Percentiles rank a stretch among this genome's conserved stretches.
Evolutionary conservation across 2,797 vertebrate genomes (phyloP).

Genomic region (Pagetopsis macropterus): DNA sequence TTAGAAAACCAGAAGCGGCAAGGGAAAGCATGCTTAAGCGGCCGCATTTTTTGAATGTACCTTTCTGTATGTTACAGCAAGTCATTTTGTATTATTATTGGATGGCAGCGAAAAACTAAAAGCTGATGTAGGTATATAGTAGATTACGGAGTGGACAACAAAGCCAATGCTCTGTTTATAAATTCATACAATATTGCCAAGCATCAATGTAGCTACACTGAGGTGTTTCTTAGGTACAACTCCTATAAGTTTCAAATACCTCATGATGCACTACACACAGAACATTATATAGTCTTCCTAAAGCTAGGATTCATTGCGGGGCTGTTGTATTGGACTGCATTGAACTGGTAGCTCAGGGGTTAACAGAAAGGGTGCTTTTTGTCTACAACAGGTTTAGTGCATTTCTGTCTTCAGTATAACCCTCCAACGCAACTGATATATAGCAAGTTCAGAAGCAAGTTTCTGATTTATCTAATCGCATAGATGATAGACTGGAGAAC

Average conservation of each 20-base stretch:
- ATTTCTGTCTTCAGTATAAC: constrained; percentile 10
- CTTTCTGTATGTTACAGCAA: neutral
- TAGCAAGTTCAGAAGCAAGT: constrained; percentile 22
- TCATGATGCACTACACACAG: too few relatives aligned
- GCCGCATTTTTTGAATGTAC: neutral
- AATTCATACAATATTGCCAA: neutral
- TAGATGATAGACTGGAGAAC: constrained; percentile 30
- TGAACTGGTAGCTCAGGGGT: constrained; percentile 1
- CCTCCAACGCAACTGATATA: neutral
- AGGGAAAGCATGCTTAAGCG: neutral
- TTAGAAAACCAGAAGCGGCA: constrained; percentile 25
- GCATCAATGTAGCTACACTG: too few relatives aligned
- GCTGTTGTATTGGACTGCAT: neutral
- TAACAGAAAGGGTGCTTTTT: constrained; percentile 3
- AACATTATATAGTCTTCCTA: too few relatives aligned
- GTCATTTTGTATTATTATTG: neutral
- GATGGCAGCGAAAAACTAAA: neutral
- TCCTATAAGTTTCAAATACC: too few relatives aligned
- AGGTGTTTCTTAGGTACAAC: too few relatives aligned
- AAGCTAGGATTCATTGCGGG: too few relatives aligned
- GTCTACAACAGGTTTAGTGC: neutral
- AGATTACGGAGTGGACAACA: neutral
- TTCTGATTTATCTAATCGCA: constrained; percentile 32
- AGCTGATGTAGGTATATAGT: neutral
- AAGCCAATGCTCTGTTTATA: too few relatives aligned